Base-by-base conservation (phyloP, 2,113 vertebrate genomes). In the Dunckerocampus dactyliophorus region DNA sequence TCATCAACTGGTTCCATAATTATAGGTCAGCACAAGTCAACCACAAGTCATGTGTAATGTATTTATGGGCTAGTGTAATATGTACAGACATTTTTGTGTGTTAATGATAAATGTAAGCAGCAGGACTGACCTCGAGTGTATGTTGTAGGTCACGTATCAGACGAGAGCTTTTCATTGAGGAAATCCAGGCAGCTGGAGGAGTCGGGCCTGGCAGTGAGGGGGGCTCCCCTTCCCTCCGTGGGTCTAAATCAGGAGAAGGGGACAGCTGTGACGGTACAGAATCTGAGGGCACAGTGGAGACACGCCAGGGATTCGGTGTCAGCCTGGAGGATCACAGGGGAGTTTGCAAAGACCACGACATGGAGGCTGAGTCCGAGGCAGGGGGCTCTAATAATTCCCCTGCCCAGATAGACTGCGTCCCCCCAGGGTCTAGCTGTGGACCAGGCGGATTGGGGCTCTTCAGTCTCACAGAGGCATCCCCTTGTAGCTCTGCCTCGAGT, bases 1-100 rank as follows among this genome's bases (percentile, higher is more conserved):
- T 99, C 82, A 97, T 97, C 90, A 99, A 98, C 89, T 99, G 97
- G 97, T 99, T 99, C 87, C 97, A 99, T 84, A 99, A 99, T 85
- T 98, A 99, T 92, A 95, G 97, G 97, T 98, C 68, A 84, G 78
- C n/a, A 20, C 13, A 19, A 28, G n/a, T n/a, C n/a, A n/a, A n/a
- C n/a, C n/a, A n/a, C n/a, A 37, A 55, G 65, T 43, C 48, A n/a
- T 0, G 9, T 34, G 8, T 8, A 31, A 49, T 19, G 17, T 49
- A 11, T 19, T 49, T 15, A 19, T n/a, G 8, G 46, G 7, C 8
- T 7, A 21, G 20, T 49, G 4, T 5, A n/a, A 17, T 21, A 49
- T 49, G 31, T 16, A 31, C 4, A 53, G 21, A 12, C 8, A 9
- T 51, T 22, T 10, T 14, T 51, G 49, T 9, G 2, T 14, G 11